These are phyloP conservation scores for Anguilla pacifica DNA, from an alignment of 2,797 vertebrate genomes.

Conservation along the genomic window DNA sequence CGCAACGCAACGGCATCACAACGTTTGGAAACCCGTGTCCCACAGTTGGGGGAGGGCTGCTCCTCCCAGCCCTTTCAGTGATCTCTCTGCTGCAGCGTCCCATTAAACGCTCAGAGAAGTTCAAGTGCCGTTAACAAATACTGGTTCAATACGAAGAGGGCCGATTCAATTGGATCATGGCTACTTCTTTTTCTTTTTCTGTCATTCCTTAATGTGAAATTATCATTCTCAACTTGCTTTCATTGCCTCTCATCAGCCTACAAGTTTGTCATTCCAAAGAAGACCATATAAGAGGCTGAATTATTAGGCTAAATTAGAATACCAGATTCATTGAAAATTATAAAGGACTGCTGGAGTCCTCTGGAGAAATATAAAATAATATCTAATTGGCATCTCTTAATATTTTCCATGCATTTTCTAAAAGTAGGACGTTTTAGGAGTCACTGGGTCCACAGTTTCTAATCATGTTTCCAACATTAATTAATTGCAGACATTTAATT, in stretches of 20 bases:
- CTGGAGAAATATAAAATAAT: background rate
- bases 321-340: background rate
- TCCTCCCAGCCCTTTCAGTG: background rate
- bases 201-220: slow-evolving; percentile 13
- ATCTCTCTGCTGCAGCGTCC: background rate
- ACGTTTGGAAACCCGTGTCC: background rate
- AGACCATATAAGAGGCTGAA: background rate
- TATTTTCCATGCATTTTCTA: background rate
- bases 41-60: background rate
- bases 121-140: background rate
- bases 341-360: background rate
- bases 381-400: background rate
- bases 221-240: background rate
- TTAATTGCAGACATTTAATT: background rate
- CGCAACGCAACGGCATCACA: background rate
- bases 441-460: background rate
- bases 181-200: background rate
- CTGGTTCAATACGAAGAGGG: background rate
- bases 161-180: background rate
- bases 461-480: background rate
- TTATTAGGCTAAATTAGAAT: background rate
- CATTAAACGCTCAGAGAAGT: background rate
- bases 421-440: background rate
- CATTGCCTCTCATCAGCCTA: background rate
- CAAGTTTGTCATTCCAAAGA: slow-evolving; percentile 16